Base-by-base conservation (phyloP, 2,113 vertebrate species). In the Myrmophylax atrothorax region DNA sequence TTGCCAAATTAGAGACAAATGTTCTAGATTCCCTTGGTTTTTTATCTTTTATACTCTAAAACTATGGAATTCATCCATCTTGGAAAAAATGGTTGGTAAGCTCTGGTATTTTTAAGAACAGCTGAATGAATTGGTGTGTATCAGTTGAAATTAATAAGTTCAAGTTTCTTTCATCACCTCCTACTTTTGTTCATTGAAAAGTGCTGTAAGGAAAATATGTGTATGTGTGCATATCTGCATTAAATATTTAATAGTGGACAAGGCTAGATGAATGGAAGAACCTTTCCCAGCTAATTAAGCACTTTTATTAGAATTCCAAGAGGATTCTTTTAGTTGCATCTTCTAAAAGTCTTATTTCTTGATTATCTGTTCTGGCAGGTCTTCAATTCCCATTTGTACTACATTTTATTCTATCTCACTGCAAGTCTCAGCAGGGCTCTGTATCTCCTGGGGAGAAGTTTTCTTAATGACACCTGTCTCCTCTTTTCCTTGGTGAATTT, bases 401-500 rank as follows among this genome's bases (percentile, higher is more conserved):
- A 14, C 53, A 53, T 85, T 77, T 95, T 80, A 80, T 84, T 81
- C 58, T 53, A 0, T 72, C 74, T 93, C 52, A 28, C 47, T 76
- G 47, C 1, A 4, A 88, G 56, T 84, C 86, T 96, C 89, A 93
- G 60, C 64, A 66, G 83, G 49, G 46, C 9, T 90, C 31, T 53
- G 18, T 24, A 14, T 86, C 89, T 93, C 82, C 87, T 88, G 94
- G 89, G 87, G 89, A 94, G 73, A 56, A 72, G 79, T 95, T 94
- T 89, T 87, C 91, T 94, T 94, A 90, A 95, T 95, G 91, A 52
- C 72, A 96, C 93, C 93, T 95, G 76, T 93, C 84, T 93, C 44
- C 66, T 90, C 42, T 86, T 87, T 67, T 94, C 82, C 88, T 93
- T 87, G 56, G 89, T 91, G 94, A 94, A 94, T 91, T 75, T 19